Evolutionary conservation across 2,113 vertebrate species (phyloP).

Genomic region (Hyla sarda): DNA sequence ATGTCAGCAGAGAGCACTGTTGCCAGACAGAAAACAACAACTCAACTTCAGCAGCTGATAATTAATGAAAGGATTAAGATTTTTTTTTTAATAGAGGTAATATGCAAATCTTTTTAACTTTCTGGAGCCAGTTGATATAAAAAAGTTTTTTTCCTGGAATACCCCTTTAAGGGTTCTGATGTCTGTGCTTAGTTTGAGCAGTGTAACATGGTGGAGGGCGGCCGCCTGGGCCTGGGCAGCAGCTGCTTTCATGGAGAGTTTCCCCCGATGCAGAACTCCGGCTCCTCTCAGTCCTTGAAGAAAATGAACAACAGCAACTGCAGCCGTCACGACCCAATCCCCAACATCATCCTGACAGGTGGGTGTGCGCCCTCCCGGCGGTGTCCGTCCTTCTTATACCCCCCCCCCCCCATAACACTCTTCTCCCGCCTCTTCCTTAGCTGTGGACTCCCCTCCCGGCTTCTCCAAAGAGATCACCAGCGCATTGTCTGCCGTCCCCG

Average conservation of each 20-base stretch:
- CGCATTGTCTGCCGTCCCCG: constrained; percentile 85
- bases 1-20: no score
- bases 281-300: constrained; percentile 74
- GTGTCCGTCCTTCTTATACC: no score
- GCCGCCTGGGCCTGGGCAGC: constrained; percentile 74
- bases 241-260: constrained; percentile 70
- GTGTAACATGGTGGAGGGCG: constrained; percentile 68
- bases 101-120: no score
- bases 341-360: constrained; percentile 88
- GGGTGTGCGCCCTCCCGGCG: constrained; percentile 10
- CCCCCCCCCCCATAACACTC: neutral
- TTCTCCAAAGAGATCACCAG: constrained; percentile 90
- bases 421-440: neutral
- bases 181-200: constrained; percentile 67
- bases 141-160: no score
- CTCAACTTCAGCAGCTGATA: no score
- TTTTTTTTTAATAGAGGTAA: no score
- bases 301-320: constrained; percentile 73
- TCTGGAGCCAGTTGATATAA: no score
- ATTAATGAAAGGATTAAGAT: no score
- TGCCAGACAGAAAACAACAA: no score
- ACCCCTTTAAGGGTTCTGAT: neutral
- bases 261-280: constrained; percentile 53
- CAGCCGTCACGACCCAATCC: constrained; percentile 78
- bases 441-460: constrained; percentile 82